These are phyloP conservation scores for Gymnosoma rotundatum DNA, from an alignment of 2,888 invertebrate species.

Conservation along the genomic window DNA sequence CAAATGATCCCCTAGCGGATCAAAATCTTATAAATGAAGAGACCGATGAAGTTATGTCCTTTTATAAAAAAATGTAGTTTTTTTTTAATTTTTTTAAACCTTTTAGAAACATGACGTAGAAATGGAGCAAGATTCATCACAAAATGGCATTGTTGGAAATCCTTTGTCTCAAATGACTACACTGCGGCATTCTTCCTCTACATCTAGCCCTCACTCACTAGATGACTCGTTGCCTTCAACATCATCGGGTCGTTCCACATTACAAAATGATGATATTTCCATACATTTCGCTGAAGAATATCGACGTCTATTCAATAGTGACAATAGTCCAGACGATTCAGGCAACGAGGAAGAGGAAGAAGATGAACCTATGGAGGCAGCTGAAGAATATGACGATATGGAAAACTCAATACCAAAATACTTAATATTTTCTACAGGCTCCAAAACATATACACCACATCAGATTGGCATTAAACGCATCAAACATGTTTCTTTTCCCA, in stretches of 20 bases:
- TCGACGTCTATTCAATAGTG: constrained; percentile 78
- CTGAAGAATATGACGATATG: constrained; percentile 82
- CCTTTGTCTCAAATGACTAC: constrained; percentile 78
- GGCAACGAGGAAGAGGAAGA: constrained; percentile 71
- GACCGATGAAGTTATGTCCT: constrained; percentile 33
- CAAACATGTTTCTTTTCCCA: constrained; percentile 87
- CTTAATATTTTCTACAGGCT: constrained; percentile 92
- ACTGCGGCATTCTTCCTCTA: constrained; percentile 71
- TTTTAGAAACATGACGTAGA: constrained; percentile 42
- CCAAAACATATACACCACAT: constrained; percentile 92
- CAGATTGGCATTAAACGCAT: constrained; percentile 91
- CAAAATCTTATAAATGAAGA: constrained; percentile 22
- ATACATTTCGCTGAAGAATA: constrained; percentile 87
- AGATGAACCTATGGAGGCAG: constrained; percentile 70
- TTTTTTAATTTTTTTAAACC: neutral
- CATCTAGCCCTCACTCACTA: constrained; percentile 73
- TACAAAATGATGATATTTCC: constrained; percentile 74
- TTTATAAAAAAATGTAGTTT: neutral
- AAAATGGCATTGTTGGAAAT: constrained; percentile 75
- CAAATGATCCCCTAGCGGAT: constrained; percentile 76
- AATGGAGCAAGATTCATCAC: constrained; percentile 51
- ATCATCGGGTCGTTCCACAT: constrained; percentile 31
- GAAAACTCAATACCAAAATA: constrained; percentile 85
- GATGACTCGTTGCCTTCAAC: constrained; percentile 63
- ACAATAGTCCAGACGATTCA: constrained; percentile 67